These are phyloP conservation scores for Coelogynopora nodosa DNA, from an alignment of 2,888 invertebrate species.

Conservation along the genomic window DNA sequence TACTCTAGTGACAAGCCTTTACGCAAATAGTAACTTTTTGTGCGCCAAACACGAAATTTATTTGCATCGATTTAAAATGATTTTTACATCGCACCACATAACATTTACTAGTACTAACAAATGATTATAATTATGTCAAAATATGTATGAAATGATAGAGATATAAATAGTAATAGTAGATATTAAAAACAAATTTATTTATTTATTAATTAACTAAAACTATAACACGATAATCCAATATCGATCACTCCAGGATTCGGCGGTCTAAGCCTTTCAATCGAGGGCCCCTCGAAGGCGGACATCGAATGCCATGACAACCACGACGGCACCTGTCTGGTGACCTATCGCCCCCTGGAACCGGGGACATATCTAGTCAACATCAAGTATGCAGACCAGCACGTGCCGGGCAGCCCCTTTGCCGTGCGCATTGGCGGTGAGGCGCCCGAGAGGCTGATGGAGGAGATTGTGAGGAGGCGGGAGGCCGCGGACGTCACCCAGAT, in stretches of 20 bases:
- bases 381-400: constrained; percentile 89
- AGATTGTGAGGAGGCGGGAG: constrained; percentile 77
- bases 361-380: constrained; percentile 95
- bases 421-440: constrained; percentile 90
- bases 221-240: too few species aligned
- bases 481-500: constrained; percentile 90
- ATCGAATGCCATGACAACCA: constrained; percentile 89
- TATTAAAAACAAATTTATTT: too few species aligned
- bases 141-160: too few species aligned
- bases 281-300: constrained; percentile 96
- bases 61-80: too few species aligned
- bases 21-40: too few species aligned
- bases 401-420: constrained; percentile 68
- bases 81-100: too few species aligned
- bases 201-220: too few species aligned
- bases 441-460: constrained; percentile 72
- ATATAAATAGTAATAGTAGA: too few species aligned
- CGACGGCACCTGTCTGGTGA: constrained; percentile 87
- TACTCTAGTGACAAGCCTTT: too few species aligned
- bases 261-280: constrained; percentile 90
- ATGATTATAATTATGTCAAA: too few species aligned
- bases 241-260: constrained; percentile 74
- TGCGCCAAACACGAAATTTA: too few species aligned
- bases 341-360: constrained; percentile 92
- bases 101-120: too few species aligned